Evolutionary conservation across 2,113 vertebrate species (phyloP).

Genomic region (Baryphthengus martii): DNA sequence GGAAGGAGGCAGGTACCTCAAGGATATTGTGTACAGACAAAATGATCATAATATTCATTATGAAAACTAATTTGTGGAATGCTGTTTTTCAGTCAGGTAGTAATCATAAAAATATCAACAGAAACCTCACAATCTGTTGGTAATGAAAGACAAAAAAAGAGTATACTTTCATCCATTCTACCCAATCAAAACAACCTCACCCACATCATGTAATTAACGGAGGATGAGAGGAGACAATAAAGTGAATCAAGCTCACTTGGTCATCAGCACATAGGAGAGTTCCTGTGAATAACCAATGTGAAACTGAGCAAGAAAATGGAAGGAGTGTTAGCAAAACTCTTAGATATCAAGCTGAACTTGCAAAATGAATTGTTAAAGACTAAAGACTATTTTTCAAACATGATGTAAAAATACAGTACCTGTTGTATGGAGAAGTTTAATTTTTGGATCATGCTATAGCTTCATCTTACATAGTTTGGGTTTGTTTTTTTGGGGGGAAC

Average conservation of each 20-base stretch:
- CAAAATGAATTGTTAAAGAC: not conserved
- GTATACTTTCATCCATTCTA: not conserved
- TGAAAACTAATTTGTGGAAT: not conserved
- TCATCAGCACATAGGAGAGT: not conserved
- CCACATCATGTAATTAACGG: fast-evolving
- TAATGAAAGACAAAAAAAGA: too few species aligned
- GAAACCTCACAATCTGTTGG: too few species aligned
- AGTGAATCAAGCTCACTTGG: too few species aligned
- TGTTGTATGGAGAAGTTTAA: not conserved
- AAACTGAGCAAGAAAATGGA: not conserved
- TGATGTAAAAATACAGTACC: not conserved
- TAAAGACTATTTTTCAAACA: not conserved
- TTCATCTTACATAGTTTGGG: not conserved
- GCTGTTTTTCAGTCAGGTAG: not conserved
- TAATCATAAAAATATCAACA: not conserved
- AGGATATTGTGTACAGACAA: not conserved
- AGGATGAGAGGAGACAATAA: too few species aligned
- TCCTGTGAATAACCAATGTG: not conserved
- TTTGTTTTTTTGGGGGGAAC: too few species aligned
- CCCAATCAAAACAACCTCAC: not conserved
- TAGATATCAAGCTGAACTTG: not conserved
- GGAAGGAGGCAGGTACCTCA: not conserved
- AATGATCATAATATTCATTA: not conserved
- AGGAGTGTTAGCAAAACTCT: not conserved
- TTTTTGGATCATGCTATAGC: not conserved